Evolutionary conservation across 2,113 vertebrate species (phyloP).

Genomic region (Accipiter cooperii): DNA sequence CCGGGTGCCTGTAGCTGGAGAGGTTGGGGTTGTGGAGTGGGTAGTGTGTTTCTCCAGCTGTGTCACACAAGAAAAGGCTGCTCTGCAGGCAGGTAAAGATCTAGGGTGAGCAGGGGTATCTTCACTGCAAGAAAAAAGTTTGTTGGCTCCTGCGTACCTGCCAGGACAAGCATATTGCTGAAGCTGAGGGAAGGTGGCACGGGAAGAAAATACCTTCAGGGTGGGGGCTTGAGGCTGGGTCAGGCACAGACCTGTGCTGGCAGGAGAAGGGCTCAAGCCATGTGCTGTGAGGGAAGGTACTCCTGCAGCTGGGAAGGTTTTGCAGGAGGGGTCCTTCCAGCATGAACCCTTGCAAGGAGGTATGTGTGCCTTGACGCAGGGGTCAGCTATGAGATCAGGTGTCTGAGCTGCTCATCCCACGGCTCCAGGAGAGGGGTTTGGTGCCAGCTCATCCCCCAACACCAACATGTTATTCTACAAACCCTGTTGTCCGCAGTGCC

Average conservation of each 20-base stretch:
- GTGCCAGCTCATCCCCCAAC: neutral
- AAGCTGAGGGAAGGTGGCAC: neutral
- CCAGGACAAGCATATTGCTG: neutral
- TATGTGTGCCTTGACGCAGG: neutral
- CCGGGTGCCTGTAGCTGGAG: fast-evolving
- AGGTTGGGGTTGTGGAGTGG: no score
- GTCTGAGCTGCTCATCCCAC: neutral
- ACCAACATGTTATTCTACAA: fast-evolving
- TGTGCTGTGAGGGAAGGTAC: neutral
- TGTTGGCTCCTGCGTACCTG: neutral
- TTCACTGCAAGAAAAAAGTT: neutral
- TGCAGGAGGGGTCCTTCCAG: neutral
- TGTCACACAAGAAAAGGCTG: neutral
- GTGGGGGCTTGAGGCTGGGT: neutral
- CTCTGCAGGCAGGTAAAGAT: neutral
- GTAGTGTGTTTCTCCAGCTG: fast-evolving
- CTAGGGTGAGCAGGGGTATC: neutral
- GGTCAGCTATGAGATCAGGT: neutral
- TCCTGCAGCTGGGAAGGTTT: neutral
- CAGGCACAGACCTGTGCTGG: neutral
- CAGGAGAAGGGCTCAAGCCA: neutral
- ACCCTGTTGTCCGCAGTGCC: neutral
- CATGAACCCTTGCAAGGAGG: neutral
- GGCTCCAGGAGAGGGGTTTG: neutral
- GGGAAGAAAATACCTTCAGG: neutral